Conservation (phyloP, 2,797 vertebrate genomes). For the Gymnothorax reevesii region DNA sequence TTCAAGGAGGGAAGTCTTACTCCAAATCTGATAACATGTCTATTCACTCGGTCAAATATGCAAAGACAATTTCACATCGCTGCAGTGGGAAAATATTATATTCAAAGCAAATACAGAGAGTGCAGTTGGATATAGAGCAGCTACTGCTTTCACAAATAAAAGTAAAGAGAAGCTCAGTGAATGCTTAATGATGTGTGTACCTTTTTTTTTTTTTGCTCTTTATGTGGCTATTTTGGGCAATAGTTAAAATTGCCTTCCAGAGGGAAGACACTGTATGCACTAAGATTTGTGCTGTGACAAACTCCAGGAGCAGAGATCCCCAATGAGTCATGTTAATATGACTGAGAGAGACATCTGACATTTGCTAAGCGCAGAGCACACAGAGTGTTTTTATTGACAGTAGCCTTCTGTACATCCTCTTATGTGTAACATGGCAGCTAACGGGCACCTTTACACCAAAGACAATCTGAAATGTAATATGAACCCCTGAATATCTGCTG, state of each 20-base stretch:
- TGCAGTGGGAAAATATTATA: not conserved
- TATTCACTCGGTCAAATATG: not conserved
- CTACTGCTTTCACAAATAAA: not conserved
- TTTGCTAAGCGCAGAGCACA: conserved; percentile 26
- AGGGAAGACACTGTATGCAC: not conserved
- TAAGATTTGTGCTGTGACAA: not conserved
- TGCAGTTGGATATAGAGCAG: not conserved
- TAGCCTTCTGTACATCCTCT: not conserved
- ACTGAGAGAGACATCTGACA: conserved; percentile 26
- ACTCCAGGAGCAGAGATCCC: conserved; percentile 17
- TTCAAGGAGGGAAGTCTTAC: too few species aligned
- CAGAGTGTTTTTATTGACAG: conserved; percentile 26
- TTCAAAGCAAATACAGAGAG: not conserved
- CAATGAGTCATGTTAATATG: conserved; percentile 6
- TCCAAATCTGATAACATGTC: too few species aligned
- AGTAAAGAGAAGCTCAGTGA: not conserved
- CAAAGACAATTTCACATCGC: not conserved
- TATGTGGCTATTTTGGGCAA: not conserved
- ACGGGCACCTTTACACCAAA: not conserved
- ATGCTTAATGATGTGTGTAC: not conserved
- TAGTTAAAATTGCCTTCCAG: not conserved
- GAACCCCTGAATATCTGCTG: conserved; percentile 1
- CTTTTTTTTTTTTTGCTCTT: not conserved
- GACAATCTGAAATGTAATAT: not conserved
- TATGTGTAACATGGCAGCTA: not conserved